Percentiles rank a stretch among this genome's conserved stretches.
Evolutionary conservation across 2,797 vertebrate species (phyloP).

Genomic region (Trichosurus vulpecula): DNA sequence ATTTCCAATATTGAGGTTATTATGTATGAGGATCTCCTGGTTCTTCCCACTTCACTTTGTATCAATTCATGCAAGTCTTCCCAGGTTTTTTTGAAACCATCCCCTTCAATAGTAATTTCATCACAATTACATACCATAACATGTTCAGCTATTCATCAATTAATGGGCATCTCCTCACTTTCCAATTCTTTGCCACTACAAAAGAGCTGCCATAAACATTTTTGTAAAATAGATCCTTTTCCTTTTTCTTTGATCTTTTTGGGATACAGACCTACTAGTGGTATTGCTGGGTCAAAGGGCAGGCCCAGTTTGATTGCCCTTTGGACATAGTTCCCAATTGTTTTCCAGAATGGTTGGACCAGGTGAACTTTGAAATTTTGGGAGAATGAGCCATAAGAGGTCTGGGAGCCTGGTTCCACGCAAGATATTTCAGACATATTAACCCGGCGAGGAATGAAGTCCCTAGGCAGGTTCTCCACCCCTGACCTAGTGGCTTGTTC

Average conservation of each 20-base stretch:
- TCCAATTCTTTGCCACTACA: neutral
- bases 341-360: neutral
- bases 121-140: neutral
- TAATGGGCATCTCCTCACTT: too few species aligned
- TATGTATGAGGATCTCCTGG: neutral
- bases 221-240: neutral
- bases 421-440: neutral
- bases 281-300: neutral
- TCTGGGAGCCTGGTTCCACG: neutral
- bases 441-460: neutral
- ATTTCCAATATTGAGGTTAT: neutral
- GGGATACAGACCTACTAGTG: neutral
- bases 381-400: neutral
- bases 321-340: neutral
- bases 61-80: neutral
- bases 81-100: neutral
- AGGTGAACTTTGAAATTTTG: neutral
- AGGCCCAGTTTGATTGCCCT: neutral
- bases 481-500: neutral
- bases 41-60: neutral
- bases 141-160: neutral
- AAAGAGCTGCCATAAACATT: neutral
- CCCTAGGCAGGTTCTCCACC: too few species aligned
- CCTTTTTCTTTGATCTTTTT: neutral
- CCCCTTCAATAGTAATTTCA: neutral